Evolutionary conservation across 1,140 invertebrate species (phyloP).

Genomic region (Eciton burchellii): DNA sequence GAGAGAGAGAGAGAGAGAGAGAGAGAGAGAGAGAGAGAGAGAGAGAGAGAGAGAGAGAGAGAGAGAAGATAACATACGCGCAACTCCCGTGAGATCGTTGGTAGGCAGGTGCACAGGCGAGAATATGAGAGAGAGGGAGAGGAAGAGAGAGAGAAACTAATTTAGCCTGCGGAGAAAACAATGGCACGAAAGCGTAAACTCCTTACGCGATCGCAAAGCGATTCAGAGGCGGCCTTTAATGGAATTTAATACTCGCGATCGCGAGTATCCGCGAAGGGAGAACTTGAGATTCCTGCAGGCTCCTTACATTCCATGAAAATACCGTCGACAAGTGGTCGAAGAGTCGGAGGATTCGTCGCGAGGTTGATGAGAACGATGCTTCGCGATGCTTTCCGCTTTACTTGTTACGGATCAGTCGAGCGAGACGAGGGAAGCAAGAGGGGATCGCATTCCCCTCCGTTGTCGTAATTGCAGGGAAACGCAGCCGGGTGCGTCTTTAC

Average conservation of each 20-base stretch:
- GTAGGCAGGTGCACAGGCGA: slow-evolving; percentile 5
- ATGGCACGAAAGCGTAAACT: slow-evolving; percentile 38
- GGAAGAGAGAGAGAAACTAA: slow-evolving; percentile 43
- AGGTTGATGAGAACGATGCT: neutral
- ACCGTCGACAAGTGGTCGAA: neutral
- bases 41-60: neutral
- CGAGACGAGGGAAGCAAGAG: slow-evolving; percentile 13
- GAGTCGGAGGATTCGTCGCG: neutral
- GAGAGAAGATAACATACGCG: neutral
- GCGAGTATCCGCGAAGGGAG: neutral
- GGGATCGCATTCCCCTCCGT: slow-evolving; percentile 1
- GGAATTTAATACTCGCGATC: too few species aligned
- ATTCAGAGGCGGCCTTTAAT: slow-evolving; percentile 22
- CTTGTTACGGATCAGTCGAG: neutral
- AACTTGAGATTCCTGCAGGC: neutral
- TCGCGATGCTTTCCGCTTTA: neutral
- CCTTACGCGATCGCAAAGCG: slow-evolving; percentile 36
- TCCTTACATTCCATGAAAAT: neutral
- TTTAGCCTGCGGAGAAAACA: slow-evolving; percentile 52
- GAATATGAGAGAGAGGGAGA: slow-evolving; percentile 15
- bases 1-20: neutral
- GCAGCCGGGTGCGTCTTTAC: slow-evolving; percentile 31
- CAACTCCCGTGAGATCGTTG: slow-evolving; percentile 63
- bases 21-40: slow-evolving; percentile 1
- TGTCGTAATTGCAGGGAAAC: slow-evolving; percentile 57